Base-by-base conservation (phyloP, 2,888 invertebrate genomes). In the Phlogophora meticulosa region DNA sequence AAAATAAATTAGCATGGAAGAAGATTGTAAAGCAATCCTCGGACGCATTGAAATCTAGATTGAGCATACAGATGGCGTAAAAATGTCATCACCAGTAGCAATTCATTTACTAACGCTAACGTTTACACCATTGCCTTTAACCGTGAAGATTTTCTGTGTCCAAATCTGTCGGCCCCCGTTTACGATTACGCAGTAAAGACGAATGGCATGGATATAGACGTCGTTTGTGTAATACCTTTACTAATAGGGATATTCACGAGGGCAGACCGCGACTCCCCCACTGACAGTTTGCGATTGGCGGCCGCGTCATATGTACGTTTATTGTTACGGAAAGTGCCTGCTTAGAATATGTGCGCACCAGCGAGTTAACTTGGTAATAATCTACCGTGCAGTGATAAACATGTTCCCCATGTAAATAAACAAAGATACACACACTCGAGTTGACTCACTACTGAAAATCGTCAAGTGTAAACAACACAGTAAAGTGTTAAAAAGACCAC, bases 241-340 rank as follows among this genome's bases (percentile, higher is more conserved):
- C 90, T 90, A 90, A 91, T 90, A 91, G 87, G 91, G 87, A 91
- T 91, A 92, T 90, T 90, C 83, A 86, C 88, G 86, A 83, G 83
- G 84, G 83, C 85, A 85, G 86, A 86, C 85, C 83, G 86, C 78
- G 64, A 76, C 71, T 73, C 73, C 74, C 83, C 71, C 78, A 80
- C 85, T 87, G 89, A 90, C 93, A 94, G 94, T 94, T 88, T 82
- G 86, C 88, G 86, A 87, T 85, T 82, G 87, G 85, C 88, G 83
- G 84, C 83, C 91, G 90, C 79, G 80, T 86, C 82, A 90, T 78
- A 78, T 84, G 87, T 91, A 93, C 92, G 92, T 86, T 75, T 76
- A 76, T 84, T 78, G 70, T 75, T 70, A 77, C 70, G 62, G 67
- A 76, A 72, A 70, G 56, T 59, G 59, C 13, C 60, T 42, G 66